Base-by-base conservation (phyloP, 2,888 invertebrate genomes). In the Mesodorylaimus sp. region DNA sequence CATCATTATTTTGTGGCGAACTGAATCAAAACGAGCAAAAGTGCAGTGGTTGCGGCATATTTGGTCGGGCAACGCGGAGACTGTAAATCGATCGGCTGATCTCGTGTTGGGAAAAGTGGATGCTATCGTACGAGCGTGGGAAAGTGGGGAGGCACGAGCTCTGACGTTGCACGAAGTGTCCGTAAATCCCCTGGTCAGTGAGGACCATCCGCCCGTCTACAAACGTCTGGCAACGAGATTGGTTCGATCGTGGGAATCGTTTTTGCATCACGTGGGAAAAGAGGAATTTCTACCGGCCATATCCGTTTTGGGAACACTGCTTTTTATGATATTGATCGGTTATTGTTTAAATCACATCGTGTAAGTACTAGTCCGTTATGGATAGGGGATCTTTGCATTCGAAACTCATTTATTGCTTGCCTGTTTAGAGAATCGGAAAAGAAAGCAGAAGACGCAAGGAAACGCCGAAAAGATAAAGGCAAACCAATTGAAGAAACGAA, bases 281-380 rank as follows among this genome's bases (percentile, higher is more conserved):
- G 62, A 64, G 45, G 63, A 63, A 47, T 52, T 57, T 1, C 57
- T 62, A 41, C 63, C 64, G 24, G 52, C 61, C 21, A 45, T 62
- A 2, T 61, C 62, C 23, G 60, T 57, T 3, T 37, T 48, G 3
- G 51, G 48, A 3, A 51, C 48, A 13, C 21, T 51, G 5, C 27
- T 25, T 19, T 16, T 48, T 25, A 25, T 48, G 16, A 13, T 50
- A 19, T 25, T 21, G 26, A 23, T 49, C 28, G 25, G 46, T 26
- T 45, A 26, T 21, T 45, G 45, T 26, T 45, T 45, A 7, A 45
- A 26, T 45, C 26, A 45, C 26, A 26, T 26, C 23, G n/a, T 45
- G 45, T 45, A 45, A 45, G 45, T 45, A 25, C 7, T 26, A 13
- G 19, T 42, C 10, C n/a, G 36, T 36, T 36, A 36, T 13, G 36